A percentile compares a stretch with the other conserved stretches of the same genome.
Evolutionary conservation across 2,113 vertebrate genomes (phyloP).

Genomic region (Sigmodon hispidus): DNA sequence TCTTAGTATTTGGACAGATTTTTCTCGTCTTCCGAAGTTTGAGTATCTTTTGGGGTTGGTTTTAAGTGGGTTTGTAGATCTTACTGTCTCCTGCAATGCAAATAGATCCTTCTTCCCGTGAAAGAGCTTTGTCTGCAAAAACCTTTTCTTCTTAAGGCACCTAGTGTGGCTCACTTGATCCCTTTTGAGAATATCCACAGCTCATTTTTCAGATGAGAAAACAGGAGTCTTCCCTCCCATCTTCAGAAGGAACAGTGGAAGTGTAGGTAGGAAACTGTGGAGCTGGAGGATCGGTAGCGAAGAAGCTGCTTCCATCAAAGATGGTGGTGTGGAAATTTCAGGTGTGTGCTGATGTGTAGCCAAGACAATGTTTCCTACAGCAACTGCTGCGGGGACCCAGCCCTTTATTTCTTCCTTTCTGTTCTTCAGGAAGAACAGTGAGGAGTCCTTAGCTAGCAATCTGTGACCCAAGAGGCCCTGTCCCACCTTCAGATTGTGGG

Average conservation of each 20-base stretch:
- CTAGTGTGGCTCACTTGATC: neutral
- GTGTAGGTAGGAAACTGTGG: neutral
- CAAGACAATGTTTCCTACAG: slow-evolving; percentile 53
- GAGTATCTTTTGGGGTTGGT: neutral
- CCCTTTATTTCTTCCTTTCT: neutral
- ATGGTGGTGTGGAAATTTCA: slow-evolving; percentile 53
- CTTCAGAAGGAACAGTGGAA: neutral
- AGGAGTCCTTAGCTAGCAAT: neutral
- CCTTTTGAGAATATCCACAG: neutral
- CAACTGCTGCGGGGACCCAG: slow-evolving; percentile 7
- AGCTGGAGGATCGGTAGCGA: neutral
- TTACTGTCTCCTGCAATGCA: neutral
- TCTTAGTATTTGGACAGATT: neutral
- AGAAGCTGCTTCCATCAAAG: neutral
- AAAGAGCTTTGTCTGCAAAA: neutral
- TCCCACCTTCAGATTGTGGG: neutral
- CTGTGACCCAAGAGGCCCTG: neutral
- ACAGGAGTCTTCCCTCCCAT: neutral
- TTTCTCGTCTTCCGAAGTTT: neutral
- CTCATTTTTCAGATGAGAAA: neutral
- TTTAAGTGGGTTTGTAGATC: neutral
- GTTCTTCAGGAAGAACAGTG: slow-evolving; percentile 48
- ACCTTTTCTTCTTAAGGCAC: neutral
- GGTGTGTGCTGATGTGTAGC: neutral
- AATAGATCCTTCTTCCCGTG: neutral